phyloP scores from a whole-genome alignment of 2,797 vertebrate genomes.

The Danionella dracula region DNA sequence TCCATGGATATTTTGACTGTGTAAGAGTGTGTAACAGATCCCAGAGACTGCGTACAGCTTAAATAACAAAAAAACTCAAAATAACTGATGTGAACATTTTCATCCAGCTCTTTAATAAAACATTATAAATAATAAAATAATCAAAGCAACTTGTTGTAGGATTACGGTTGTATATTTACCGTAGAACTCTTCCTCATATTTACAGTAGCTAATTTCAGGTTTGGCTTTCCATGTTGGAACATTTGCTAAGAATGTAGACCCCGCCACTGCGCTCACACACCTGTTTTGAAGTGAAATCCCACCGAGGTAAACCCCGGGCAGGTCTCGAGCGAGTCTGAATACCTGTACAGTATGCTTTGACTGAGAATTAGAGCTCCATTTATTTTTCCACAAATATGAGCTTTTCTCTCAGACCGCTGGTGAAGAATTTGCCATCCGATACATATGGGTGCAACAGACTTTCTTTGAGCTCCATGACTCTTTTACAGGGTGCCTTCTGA shows the following conservation, averaged over 20 bases:
- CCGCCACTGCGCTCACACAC: not conserved
- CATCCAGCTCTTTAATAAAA: no score
- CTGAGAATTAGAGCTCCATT: constrained; percentile 53
- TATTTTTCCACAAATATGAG: constrained; percentile 26
- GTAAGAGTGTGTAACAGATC: no score
- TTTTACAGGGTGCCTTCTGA: not conserved
- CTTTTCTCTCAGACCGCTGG: constrained; percentile 1
- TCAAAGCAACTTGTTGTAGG: no score
- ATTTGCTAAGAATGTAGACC: no score
- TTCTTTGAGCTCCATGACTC: constrained; percentile 27
- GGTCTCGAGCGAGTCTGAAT: not conserved
- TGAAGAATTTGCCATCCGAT: constrained; percentile 24
- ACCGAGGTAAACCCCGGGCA: not conserved
- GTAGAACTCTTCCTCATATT: not conserved
- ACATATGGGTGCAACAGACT: constrained; percentile 20
- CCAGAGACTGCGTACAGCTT: no score
- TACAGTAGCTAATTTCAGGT: not conserved
- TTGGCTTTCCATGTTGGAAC: not conserved
- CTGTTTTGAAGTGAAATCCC: not conserved
- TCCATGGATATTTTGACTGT: no score
- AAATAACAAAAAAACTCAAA: no score
- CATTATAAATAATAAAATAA: no score
- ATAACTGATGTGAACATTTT: no score
- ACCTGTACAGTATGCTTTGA: not conserved
- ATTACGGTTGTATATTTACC: no score